Conservation (phyloP, 37 sponge, comb jelly and placozoan genomes). For the Spongia lamella region DNA sequence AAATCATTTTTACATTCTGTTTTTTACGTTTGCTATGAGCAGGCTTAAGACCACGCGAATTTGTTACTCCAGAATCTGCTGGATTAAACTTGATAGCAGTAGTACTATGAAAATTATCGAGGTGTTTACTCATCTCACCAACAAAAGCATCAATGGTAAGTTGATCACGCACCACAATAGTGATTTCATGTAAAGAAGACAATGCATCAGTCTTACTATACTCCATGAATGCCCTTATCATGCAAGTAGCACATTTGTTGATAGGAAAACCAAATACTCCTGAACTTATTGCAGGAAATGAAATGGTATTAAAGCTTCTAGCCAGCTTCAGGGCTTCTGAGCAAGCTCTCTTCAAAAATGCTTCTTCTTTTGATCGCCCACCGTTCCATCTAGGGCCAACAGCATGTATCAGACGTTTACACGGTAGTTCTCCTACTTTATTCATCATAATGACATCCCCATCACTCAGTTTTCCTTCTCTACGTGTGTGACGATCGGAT, state of each 20-base stretch:
- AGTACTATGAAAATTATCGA: background rate
- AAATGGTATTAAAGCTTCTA: slow-evolving; percentile 33
- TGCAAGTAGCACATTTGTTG: slow-evolving; percentile 35
- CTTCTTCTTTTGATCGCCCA: slow-evolving; percentile 15
- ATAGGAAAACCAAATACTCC: slow-evolving; percentile 68
- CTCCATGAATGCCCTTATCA: slow-evolving; percentile 24
- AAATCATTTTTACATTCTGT: background rate
- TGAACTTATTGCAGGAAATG: slow-evolving; percentile 68
- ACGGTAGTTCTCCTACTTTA: slow-evolving; percentile 37
- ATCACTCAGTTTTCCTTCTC: slow-evolving; percentile 18
- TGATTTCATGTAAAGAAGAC: slow-evolving; percentile 22
- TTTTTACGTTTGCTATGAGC: background rate
- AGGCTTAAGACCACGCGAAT: background rate
- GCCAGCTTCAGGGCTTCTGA: slow-evolving; percentile 6
- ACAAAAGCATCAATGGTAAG: background rate
- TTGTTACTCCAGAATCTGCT: background rate
- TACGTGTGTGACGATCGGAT: slow-evolving; percentile 12
- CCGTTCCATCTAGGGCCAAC: slow-evolving; percentile 57
- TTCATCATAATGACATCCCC: slow-evolving; percentile 51
- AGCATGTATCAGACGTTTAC: slow-evolving; percentile 65
- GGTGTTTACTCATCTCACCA: background rate
- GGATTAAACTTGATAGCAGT: background rate
- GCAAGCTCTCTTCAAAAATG: slow-evolving; percentile 22
- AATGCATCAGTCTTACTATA: slow-evolving; percentile 14
- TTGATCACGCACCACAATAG: slow-evolving; percentile 11